phyloP scores from a whole-genome alignment of 30 jellyfish, hydroid and myxozoan species.

The Phacellophora camtschatica region DNA sequence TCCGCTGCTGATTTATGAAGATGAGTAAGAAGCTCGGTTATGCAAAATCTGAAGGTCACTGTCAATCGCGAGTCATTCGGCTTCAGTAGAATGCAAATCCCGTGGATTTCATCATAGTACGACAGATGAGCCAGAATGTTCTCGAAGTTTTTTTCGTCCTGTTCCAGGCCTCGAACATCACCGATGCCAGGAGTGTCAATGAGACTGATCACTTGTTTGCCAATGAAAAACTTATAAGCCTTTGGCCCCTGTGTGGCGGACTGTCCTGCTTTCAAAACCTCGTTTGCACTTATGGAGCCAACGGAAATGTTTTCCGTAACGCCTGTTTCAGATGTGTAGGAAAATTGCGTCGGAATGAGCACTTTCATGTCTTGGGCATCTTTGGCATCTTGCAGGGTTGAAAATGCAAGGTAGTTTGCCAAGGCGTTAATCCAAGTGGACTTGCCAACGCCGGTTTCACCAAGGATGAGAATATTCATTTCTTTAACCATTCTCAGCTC shows the following conservation, averaged over 20 bases:
- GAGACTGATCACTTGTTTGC: constrained; percentile 16
- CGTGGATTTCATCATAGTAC: constrained; percentile 64
- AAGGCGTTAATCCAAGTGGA: constrained; percentile 72
- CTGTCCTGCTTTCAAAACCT: constrained; percentile 54
- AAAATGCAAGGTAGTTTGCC: constrained; percentile 38
- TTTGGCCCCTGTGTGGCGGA: constrained; percentile 74
- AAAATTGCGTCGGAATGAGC: constrained; percentile 55
- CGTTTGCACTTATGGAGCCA: constrained; percentile 33
- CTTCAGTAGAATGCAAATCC: constrained; percentile 56
- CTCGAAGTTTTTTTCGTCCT: constrained; percentile 66
- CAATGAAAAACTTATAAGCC: constrained; percentile 56
- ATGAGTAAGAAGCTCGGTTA: constrained; percentile 63
- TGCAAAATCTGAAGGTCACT: constrained; percentile 55
- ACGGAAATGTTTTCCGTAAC: background rate
- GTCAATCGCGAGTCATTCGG: constrained; percentile 65
- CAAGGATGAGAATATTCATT: constrained; percentile 37
- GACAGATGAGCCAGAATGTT: constrained; percentile 66
- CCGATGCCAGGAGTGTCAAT: constrained; percentile 80
- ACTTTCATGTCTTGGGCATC: constrained; percentile 25
- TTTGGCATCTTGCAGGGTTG: constrained; percentile 26
- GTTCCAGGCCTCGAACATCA: constrained; percentile 75
- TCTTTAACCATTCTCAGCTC: constrained; percentile 20
- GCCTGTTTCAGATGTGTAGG: constrained; percentile 63
- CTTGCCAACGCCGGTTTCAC: constrained; percentile 72
- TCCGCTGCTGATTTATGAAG: constrained; percentile 78